A percentile compares a stretch with the other conserved stretches of the same genome.
These are phyloP conservation scores for Oscheius sp. DNA, from an alignment of 2,888 invertebrate genomes.

Conservation along the genomic window DNA sequence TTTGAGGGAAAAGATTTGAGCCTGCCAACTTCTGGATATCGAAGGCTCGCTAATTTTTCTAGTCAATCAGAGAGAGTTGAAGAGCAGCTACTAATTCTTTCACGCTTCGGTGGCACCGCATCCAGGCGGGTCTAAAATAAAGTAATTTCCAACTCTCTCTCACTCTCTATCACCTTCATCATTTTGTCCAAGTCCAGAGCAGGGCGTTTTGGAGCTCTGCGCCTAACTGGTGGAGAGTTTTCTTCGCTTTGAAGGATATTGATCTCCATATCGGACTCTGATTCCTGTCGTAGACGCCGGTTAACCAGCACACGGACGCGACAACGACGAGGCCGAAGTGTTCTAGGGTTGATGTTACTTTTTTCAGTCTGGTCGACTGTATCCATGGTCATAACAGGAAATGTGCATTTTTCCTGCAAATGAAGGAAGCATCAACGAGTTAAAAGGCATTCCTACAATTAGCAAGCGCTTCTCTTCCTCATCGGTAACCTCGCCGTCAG, in stretches of 20 bases:
- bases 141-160: too few relatives aligned
- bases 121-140: conserved; percentile 22
- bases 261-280: conserved; percentile 15
- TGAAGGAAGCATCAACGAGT: too few relatives aligned
- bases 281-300: conserved; percentile 13
- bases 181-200: conserved; percentile 52
- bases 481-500: conserved; percentile 40
- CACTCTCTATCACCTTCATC: conserved; percentile 37
- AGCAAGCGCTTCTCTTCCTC: conserved; percentile 36
- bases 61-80: background rate
- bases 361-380: background rate
- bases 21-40: conserved; percentile 20
- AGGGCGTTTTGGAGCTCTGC: conserved; percentile 9
- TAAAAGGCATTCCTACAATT: background rate
- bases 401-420: conserved; percentile 2
- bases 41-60: background rate
- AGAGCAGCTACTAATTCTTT: conserved; percentile 19
- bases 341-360: background rate
- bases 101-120: conserved; percentile 19
- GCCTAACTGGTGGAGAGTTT: conserved; percentile 13
- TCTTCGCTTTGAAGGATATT: conserved; percentile 13
- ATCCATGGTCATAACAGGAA: conserved; percentile 6
- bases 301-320: conserved; percentile 28
- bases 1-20: background rate
- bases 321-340: conserved; percentile 20